phyloP scores from a whole-genome alignment of 1,140 invertebrate genomes.

The silkworm (Bombyx mori) region ASM3026992v2 NC_085112.1:11004001-11004500 shows the following conservation, averaged over 20 bases:
- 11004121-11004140: slow-evolving; percentile 9
- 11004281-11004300: slow-evolving; percentile 10
- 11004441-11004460: too few relatives aligned
- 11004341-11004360: background rate
- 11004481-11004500: too few relatives aligned
- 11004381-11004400: too few relatives aligned
- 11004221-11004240: slow-evolving; percentile 14
- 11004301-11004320: slow-evolving; percentile 13
- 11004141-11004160: slow-evolving; percentile 5
- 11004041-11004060: background rate
- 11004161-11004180: slow-evolving; percentile 9
- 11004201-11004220: slow-evolving; percentile 12
- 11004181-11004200: slow-evolving; percentile 9
- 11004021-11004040: too few relatives aligned
- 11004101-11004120: slow-evolving; percentile 9
- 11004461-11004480: too few relatives aligned
- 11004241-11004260: slow-evolving; percentile 1
- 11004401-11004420: too few relatives aligned
- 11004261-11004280: slow-evolving; percentile 7
- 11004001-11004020: too few relatives aligned
- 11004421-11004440: too few relatives aligned
- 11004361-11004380: too few relatives aligned
- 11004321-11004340: slow-evolving; percentile 11
- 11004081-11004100: slow-evolving; percentile 10
- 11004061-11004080: slow-evolving; percentile 1